A percentile compares a stretch with the other conserved stretches of the same genome.
phyloP scores from a whole-genome alignment of 1,140 invertebrate species.

The Drosophila ercepeae region DNA sequence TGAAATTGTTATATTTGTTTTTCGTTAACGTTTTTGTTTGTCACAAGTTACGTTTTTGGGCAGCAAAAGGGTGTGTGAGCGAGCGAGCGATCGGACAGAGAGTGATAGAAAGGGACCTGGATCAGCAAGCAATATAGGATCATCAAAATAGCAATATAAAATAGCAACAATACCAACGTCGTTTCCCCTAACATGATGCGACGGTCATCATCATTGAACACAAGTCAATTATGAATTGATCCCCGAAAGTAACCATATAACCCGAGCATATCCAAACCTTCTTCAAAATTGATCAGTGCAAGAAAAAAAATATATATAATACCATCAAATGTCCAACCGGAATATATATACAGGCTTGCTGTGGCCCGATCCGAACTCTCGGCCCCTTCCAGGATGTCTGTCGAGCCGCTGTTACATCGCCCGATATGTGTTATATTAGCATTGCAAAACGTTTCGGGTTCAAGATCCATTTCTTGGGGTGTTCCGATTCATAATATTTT shows the following conservation, averaged over 20 bases:
- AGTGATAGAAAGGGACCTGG: not conserved
- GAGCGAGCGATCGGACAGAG: not conserved
- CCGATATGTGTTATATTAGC: constrained; percentile 3
- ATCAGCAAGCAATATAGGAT: constrained; percentile 3
- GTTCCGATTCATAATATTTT: constrained; percentile 9
- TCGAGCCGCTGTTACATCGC: constrained; percentile 9
- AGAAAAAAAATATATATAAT: not conserved
- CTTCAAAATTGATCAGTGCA: constrained; percentile 40
- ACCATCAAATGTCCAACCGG: not conserved
- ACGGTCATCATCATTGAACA: constrained; percentile 1
- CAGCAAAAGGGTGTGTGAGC: constrained; percentile 17
- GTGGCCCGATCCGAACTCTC: constrained; percentile 11
- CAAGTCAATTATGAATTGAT: not conserved
- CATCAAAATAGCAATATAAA: not conserved
- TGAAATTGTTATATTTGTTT: constrained; percentile 51
- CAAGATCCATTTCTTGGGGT: not conserved
- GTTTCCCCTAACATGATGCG: constrained; percentile 25
- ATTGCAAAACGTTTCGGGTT: constrained; percentile 37
- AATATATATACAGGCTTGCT: not conserved
- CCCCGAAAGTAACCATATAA: constrained; percentile 3
- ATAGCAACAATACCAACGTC: constrained; percentile 17
- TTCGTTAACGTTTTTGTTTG: constrained; percentile 18
- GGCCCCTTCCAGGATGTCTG: not conserved
- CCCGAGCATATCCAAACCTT: constrained; percentile 62
- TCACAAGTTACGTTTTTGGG: constrained; percentile 30